Evolutionary conservation across 2,888 invertebrate genomes (phyloP).

Genomic region (Glyphotaelius pellucidus): DNA sequence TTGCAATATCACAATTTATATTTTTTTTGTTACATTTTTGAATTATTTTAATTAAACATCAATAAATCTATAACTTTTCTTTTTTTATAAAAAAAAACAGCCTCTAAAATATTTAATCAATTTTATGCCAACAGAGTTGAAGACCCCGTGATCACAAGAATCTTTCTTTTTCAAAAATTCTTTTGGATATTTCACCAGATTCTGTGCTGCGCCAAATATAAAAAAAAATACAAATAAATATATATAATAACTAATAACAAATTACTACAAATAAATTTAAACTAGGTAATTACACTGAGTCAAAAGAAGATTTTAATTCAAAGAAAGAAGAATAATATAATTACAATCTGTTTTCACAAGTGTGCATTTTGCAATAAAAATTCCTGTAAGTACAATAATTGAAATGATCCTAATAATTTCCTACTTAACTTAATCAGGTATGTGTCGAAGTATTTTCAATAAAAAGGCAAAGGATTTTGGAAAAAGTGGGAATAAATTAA

Average conservation of each 20-base stretch:
- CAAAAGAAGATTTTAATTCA: not conserved
- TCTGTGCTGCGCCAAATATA: not conserved
- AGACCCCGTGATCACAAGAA: not conserved
- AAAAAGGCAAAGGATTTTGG: too few relatives aligned
- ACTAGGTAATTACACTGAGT: not conserved
- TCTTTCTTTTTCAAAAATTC: conserved; percentile 12
- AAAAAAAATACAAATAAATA: conserved; percentile 24
- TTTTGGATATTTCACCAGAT: conserved; percentile 3
- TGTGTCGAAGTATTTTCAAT: not conserved
- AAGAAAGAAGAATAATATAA: conserved; percentile 11
- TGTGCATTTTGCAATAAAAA: conserved; percentile 14
- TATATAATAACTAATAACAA: not conserved
- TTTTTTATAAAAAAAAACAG: conserved; percentile 60
- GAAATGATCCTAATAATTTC: conserved; percentile 17
- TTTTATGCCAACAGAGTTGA: conserved; percentile 25
- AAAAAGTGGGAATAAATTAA: not conserved
- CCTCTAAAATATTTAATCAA: conserved; percentile 58
- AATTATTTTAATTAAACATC: conserved; percentile 65
- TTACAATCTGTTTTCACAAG: not conserved
- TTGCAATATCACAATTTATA: conserved; percentile 65
- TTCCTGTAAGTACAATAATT: conserved; percentile 48
- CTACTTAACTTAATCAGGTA: conserved; percentile 56
- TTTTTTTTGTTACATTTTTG: conserved; percentile 62
- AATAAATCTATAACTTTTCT: conserved; percentile 63
- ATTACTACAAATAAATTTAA: conserved; percentile 16